Evolutionary conservation across 2,113 vertebrate species (phyloP).

Genomic region (Myotis yumanensis): DNA sequence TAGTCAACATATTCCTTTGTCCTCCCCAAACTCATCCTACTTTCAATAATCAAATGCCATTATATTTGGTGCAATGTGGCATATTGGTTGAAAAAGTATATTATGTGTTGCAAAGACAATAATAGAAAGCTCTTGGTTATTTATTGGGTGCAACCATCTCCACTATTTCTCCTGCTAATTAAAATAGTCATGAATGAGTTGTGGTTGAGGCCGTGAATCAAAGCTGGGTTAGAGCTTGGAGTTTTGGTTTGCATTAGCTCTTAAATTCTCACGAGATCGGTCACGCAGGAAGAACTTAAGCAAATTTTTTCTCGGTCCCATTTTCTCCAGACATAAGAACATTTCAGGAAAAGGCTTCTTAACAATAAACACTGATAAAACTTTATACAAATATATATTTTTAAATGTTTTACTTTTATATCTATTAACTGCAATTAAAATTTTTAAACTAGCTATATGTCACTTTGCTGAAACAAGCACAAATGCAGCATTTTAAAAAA

Average conservation of each 20-base stretch:
- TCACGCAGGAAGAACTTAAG: not conserved
- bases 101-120: not conserved
- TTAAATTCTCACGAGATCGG: not conserved
- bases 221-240: not conserved
- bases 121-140: not conserved
- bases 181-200: not conserved
- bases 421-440: not conserved
- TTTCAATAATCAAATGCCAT: not conserved
- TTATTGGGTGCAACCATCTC: not conserved
- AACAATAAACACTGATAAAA: not conserved
- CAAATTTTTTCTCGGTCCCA: not conserved
- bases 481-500: not conserved
- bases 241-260: not conserved
- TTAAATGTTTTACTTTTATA: not conserved
- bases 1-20: not conserved
- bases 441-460: not conserved
- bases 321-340: conserved; percentile 22
- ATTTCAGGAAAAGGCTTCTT: not conserved
- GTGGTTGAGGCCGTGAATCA: not conserved
- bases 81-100: not conserved
- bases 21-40: not conserved
- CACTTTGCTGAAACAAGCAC: not conserved
- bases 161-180: conserved; percentile 16
- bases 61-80: not conserved
- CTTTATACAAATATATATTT: not conserved